These are phyloP conservation scores for Trachops cirrhosus DNA, from an alignment of 2,797 vertebrate genomes.

Conservation along the genomic window DNA sequence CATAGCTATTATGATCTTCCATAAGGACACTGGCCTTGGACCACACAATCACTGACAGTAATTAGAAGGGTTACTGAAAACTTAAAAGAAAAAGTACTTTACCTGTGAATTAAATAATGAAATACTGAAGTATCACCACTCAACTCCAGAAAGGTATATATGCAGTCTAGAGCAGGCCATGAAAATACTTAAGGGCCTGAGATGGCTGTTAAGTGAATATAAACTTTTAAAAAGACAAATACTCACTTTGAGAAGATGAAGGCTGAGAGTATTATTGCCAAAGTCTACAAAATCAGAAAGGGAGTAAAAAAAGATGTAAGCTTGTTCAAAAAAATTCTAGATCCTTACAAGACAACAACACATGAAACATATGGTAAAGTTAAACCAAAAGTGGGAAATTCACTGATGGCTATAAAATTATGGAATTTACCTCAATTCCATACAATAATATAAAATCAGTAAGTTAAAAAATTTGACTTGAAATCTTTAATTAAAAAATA, in stretches of 20 bases:
- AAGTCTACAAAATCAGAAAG: not conserved
- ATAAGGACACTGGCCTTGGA: not conserved
- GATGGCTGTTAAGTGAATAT: not conserved
- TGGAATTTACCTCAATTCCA: not conserved
- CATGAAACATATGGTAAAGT: not conserved
- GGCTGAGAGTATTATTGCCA: not conserved
- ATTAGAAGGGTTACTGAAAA: not conserved
- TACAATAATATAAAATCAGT: conserved; percentile 15
- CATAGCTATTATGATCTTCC: not conserved
- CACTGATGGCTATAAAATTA: not conserved
- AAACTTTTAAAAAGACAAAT: not conserved
- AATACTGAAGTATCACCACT: not conserved
- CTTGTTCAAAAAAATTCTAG: not conserved
- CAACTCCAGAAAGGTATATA: not conserved
- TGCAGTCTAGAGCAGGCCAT: not conserved
- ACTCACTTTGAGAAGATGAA: not conserved
- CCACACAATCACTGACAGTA: not conserved
- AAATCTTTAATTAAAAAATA: not conserved
- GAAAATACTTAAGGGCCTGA: not conserved
- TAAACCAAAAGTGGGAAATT: not conserved
- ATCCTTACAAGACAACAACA: not conserved
- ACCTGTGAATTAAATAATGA: not conserved
- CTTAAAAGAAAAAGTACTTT: not conserved
- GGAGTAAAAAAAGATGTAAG: not conserved
- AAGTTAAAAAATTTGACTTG: not conserved